Evolutionary conservation across 2,888 invertebrate genomes (phyloP).

Genomic region (Amphipyra berbera): DNA sequence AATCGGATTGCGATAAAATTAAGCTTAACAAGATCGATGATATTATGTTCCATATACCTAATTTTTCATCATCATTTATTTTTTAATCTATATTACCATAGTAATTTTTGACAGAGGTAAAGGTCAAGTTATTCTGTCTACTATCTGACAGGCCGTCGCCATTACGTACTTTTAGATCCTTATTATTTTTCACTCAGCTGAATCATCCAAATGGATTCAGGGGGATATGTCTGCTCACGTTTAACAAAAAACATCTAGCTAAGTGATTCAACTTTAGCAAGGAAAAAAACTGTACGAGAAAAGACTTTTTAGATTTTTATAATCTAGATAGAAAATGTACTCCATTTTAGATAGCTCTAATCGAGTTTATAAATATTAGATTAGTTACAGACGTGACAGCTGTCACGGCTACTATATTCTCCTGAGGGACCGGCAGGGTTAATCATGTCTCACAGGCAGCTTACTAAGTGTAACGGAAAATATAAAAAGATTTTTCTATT

Average conservation of each 20-base stretch:
- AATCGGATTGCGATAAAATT: not conserved
- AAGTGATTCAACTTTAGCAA: no score
- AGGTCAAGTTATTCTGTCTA: not conserved
- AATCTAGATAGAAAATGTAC: not conserved
- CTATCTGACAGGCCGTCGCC: not conserved
- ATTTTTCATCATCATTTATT: not conserved
- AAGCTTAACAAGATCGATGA: constrained; percentile 5
- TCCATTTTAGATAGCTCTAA: not conserved
- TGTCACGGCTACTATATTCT: not conserved
- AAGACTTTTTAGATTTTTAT: no score
- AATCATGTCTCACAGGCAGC: not conserved
- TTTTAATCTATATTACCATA: not conserved
- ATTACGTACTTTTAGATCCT: not conserved
- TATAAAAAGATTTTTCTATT: no score
- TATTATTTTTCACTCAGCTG: constrained; percentile 6
- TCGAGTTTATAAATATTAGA: constrained; percentile 21
- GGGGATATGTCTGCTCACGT: not conserved
- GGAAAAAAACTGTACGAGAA: no score
- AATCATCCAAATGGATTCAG: not conserved
- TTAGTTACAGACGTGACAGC: constrained; percentile 5
- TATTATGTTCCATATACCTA: not conserved
- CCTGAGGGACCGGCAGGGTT: not conserved
- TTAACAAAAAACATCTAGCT: no score
- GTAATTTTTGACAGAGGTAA: not conserved
- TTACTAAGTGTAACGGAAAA: not conserved